Percentiles rank a stretch among this genome's conserved stretches.
Evolutionary conservation across 2,113 vertebrate species (phyloP).

Genomic region (Corvus cornix): DNA sequence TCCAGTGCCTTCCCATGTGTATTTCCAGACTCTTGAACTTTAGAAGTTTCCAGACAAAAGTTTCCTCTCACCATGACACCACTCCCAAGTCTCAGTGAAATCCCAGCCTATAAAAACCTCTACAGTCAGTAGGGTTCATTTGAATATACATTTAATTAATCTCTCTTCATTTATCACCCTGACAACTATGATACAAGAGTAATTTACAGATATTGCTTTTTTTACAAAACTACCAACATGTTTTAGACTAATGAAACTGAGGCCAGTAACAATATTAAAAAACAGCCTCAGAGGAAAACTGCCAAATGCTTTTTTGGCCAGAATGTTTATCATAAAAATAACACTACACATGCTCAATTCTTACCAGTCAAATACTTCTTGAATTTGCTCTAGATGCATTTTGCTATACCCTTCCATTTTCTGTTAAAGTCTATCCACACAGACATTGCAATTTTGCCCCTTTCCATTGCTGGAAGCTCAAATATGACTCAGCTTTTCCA

Average conservation of each 20-base stretch:
- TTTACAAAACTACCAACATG: background rate
- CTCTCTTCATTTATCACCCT: conserved; percentile 24
- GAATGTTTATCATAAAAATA: conserved; percentile 45
- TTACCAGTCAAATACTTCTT: conserved; percentile 8
- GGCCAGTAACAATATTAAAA: conserved; percentile 27
- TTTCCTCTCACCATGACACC: background rate
- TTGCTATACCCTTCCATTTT: background rate
- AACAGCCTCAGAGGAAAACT: background rate
- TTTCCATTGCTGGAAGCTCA: background rate
- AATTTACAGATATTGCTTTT: conserved; percentile 25
- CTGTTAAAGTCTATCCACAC: background rate
- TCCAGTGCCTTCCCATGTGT: background rate
- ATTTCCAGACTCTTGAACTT: background rate
- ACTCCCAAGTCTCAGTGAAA: background rate
- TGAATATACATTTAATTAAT: conserved; percentile 48
- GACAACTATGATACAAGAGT: conserved; percentile 11
- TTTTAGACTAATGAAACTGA: conserved; percentile 26
- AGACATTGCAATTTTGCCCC: background rate
- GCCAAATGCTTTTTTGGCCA: conserved; percentile 8
- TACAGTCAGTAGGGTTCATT: background rate
- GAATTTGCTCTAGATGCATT: background rate
- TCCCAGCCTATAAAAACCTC: background rate
- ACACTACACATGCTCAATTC: conserved; percentile 5
- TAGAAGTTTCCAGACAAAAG: conserved; percentile 15
- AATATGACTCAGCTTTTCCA: background rate